phyloP scores from a whole-genome alignment of 2,888 invertebrate species.

The Microchrysa polita region DNA sequence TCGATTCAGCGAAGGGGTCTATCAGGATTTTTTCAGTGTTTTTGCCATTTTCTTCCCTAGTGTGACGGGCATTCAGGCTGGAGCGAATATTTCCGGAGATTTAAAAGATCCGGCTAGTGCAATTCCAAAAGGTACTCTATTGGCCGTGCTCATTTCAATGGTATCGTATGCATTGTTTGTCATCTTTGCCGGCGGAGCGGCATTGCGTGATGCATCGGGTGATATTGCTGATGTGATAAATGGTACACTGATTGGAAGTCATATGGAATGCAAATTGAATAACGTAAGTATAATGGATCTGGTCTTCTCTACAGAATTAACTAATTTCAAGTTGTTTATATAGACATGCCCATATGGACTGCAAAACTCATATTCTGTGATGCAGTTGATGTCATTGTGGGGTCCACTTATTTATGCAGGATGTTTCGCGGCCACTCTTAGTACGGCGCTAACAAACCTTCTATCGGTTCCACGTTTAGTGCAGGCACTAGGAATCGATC shows the following conservation, averaged over 20 bases:
- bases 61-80: conserved; percentile 97
- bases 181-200: conserved; percentile 81
- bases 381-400: conserved; percentile 87
- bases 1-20: conserved; percentile 71
- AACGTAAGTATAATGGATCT: conserved; percentile 48
- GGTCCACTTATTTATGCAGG: conserved; percentile 94
- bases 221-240: conserved; percentile 69
- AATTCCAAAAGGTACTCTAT: conserved; percentile 92
- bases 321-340: no score
- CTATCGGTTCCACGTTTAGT: conserved; percentile 91
- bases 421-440: conserved; percentile 96
- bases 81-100: conserved; percentile 98
- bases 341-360: conserved; percentile 80
- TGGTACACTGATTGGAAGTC: conserved; percentile 66
- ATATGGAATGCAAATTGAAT: conserved; percentile 55
- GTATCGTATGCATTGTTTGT: conserved; percentile 85
- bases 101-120: conserved; percentile 90
- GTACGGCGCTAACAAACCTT: conserved; percentile 94
- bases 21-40: conserved; percentile 90
- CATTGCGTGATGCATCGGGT: conserved; percentile 83
- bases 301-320: no score
- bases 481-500: conserved; percentile 92
- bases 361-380: conserved; percentile 87
- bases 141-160: conserved; percentile 88
- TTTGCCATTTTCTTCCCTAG: conserved; percentile 98